Evolutionary conservation across 2,113 vertebrate genomes (phyloP).

Genomic region (Nerophis lumbriciformis): DNA sequence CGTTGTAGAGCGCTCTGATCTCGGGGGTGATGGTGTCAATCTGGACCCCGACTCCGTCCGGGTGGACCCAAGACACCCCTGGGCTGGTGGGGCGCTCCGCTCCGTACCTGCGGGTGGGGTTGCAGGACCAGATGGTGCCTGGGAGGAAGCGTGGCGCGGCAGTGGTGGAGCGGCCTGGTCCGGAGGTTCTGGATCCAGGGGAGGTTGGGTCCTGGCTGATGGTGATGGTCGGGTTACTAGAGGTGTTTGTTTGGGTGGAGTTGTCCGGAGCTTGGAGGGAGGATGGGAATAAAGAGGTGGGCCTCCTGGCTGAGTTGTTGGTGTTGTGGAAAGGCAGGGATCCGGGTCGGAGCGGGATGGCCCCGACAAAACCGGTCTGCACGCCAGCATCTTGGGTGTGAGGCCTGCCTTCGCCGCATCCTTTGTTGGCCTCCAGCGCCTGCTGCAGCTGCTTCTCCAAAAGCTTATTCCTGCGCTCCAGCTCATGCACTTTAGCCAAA

Average conservation of each 20-base stretch:
- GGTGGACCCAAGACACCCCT: conserved; percentile 89
- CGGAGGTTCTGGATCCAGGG: conserved; percentile 43
- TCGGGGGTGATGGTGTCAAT: conserved; percentile 98
- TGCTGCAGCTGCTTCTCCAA: conserved; percentile 92
- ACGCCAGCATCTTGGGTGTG: conserved; percentile 80
- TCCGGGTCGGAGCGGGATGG: conserved; percentile 74
- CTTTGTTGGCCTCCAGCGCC: conserved; percentile 76
- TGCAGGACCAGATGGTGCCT: conserved; percentile 94
- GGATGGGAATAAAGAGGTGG: conserved; percentile 63
- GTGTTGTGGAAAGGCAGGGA: conserved; percentile 71
- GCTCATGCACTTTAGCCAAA: conserved; percentile 91
- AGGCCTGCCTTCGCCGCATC: conserved; percentile 41
- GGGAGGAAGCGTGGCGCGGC: conserved; percentile 79
- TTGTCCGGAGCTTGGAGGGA: conserved; percentile 36
- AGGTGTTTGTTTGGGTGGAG: conserved; percentile 29
- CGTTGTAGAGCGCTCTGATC: conserved; percentile 96
- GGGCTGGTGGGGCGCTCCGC: conserved; percentile 86
- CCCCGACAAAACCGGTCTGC: conserved; percentile 84
- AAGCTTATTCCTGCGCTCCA: conserved; percentile 91
- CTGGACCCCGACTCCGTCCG: conserved; percentile 95
- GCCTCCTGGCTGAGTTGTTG: conserved; percentile 70
- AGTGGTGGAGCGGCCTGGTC: conserved; percentile 48
- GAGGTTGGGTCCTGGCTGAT: conserved; percentile 67
- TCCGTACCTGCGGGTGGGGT: conserved; percentile 82
- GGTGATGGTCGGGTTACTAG: conserved; percentile 49